Evolutionary conservation across 2,888 invertebrate species (phyloP).

Genomic region (Rhagium mordax): DNA sequence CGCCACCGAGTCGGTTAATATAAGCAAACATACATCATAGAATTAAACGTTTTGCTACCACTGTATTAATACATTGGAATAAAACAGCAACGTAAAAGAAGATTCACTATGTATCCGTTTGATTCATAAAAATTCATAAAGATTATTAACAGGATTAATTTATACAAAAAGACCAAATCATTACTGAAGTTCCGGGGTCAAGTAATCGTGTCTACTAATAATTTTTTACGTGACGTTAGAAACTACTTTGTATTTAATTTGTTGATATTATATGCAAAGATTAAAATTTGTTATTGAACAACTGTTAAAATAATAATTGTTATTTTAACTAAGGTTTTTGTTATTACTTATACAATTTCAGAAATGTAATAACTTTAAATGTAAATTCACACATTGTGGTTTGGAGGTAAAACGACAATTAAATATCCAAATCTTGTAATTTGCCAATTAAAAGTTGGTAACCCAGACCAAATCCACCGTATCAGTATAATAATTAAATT

Average conservation of each 20-base stretch:
- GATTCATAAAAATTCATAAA: constrained; percentile 25
- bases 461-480: no score
- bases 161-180: constrained; percentile 19
- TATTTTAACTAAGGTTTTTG: no score
- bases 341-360: no score
- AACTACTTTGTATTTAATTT: constrained; percentile 14
- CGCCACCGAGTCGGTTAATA: no score
- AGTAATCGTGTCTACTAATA: constrained; percentile 20
- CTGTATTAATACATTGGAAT: neutral
- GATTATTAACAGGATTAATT: constrained; percentile 19
- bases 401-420: no score
- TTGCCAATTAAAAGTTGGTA: no score
- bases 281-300: no score
- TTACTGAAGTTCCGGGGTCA: constrained; percentile 29
- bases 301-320: no score
- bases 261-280: neutral
- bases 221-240: constrained; percentile 12
- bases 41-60: constrained; percentile 17
- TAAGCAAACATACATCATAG: neutral
- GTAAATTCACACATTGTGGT: no score
- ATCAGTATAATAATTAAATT: no score
- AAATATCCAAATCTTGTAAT: no score
- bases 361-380: no score
- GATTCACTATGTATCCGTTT: constrained; percentile 22
- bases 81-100: constrained; percentile 28